Conservation (phyloP, 2,888 invertebrate genomes). For the Sacculina carcini region DNA sequence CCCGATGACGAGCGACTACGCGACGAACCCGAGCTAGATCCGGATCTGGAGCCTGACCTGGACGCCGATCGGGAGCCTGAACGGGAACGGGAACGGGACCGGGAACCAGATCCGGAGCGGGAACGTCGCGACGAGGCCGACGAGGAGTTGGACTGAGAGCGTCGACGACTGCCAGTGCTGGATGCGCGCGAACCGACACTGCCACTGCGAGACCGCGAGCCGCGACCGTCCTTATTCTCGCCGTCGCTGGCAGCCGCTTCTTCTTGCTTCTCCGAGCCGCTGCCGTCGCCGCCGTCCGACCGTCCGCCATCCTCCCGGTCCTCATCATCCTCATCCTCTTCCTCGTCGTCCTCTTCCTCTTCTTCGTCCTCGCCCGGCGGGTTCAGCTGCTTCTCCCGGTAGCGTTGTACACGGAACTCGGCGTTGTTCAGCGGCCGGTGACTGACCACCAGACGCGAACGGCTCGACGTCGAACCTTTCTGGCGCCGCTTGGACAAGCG, state of each 20-base stretch:
- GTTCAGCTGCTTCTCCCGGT: constrained; percentile 63
- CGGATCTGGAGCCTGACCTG: constrained; percentile 16
- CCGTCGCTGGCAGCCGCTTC: not conserved
- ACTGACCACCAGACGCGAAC: constrained; percentile 61
- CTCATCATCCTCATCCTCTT: constrained; percentile 16
- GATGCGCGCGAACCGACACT: not conserved
- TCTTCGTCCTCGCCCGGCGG: constrained; percentile 45
- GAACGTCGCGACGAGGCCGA: constrained; percentile 8
- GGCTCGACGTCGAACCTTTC: constrained; percentile 40
- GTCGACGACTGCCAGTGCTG: constrained; percentile 18
- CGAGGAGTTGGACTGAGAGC: constrained; percentile 20
- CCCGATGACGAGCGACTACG: not conserved
- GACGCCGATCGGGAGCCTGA: constrained; percentile 21
- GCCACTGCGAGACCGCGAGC: not conserved
- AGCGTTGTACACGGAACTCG: constrained; percentile 62
- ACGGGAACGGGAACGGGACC: constrained; percentile 11
- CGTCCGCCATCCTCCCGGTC: constrained; percentile 23
- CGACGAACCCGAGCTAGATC: constrained; percentile 15
- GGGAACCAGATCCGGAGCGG: constrained; percentile 8
- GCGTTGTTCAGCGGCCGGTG: constrained; percentile 59
- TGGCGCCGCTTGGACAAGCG: constrained; percentile 75
- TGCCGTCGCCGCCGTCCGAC: constrained; percentile 20
- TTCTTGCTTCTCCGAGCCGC: not conserved
- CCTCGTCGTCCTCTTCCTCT: constrained; percentile 26
- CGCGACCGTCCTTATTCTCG: not conserved